phyloP scores from a whole-genome alignment of 2,888 invertebrate species.

The Malacosoma neustria region DNA sequence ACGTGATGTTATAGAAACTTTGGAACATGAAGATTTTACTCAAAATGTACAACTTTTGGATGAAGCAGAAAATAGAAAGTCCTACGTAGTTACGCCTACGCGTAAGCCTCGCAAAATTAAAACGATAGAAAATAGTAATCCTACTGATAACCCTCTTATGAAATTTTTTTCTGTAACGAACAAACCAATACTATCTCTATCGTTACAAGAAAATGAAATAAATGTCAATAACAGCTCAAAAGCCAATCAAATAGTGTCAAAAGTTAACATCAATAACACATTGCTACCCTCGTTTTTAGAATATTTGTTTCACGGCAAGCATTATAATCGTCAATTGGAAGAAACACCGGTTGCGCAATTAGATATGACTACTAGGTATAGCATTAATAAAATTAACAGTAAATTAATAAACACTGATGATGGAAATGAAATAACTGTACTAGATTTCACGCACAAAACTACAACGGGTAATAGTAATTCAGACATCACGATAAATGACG shows the following conservation, averaged over 20 bases:
- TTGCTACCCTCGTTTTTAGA: constrained; percentile 39
- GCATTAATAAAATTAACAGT: not conserved
- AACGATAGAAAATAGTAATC: not conserved
- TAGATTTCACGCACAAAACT: not conserved
- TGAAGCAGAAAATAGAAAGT: constrained; percentile 34
- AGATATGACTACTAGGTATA: not conserved
- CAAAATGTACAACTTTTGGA: constrained; percentile 25
- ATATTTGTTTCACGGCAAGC: constrained; percentile 33
- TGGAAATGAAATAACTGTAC: not conserved
- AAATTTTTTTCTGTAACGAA: too few species aligned
- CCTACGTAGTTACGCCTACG: not conserved
- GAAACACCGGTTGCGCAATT: not conserved
- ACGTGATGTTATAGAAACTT: constrained; percentile 49
- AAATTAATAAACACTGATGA: not conserved
- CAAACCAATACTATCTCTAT: not conserved
- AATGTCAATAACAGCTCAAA: too few species aligned
- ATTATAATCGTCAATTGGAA: constrained; percentile 1
- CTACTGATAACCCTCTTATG: not conserved
- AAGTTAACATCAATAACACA: constrained; percentile 8
- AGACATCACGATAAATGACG: not conserved
- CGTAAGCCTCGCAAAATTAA: not conserved
- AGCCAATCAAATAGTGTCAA: not conserved
- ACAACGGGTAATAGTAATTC: not conserved
- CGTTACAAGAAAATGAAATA: too few species aligned
- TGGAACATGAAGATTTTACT: constrained; percentile 29